phyloP scores from a whole-genome alignment of 2,113 vertebrate genomes.

The Falcunculus frontatus region DNA sequence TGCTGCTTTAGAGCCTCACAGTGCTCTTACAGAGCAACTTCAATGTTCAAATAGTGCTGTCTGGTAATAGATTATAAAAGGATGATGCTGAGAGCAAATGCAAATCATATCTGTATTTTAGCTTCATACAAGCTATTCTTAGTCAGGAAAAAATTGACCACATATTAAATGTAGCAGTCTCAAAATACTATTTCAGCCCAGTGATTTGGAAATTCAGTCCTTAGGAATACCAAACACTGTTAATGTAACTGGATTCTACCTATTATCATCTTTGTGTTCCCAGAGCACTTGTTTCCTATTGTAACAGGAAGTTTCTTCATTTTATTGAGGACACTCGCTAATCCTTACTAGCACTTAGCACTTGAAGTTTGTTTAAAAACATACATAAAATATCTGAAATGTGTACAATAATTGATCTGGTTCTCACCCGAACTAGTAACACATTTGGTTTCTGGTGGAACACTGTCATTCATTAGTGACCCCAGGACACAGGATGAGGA shows the following conservation, averaged over 20 bases:
- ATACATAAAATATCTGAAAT: background rate
- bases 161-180: background rate
- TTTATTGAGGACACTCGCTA: background rate
- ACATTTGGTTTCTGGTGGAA: background rate
- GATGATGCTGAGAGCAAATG: background rate
- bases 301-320: background rate
- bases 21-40: background rate
- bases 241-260: background rate
- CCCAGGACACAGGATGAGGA: background rate
- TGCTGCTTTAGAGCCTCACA: background rate
- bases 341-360: background rate
- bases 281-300: background rate
- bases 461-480: background rate
- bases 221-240: background rate
- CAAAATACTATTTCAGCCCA: background rate
- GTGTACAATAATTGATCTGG: rapidly evolving
- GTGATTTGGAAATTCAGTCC: background rate
- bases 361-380: background rate
- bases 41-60: background rate
- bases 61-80: background rate
- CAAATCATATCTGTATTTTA: background rate
- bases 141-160: background rate
- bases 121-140: background rate
- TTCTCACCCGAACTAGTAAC: background rate
- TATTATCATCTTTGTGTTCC: background rate